Evolutionary conservation across 92 coral and sea anemone genomes (phyloP).

Genomic region (Epizoanthus illoricatus): DNA sequence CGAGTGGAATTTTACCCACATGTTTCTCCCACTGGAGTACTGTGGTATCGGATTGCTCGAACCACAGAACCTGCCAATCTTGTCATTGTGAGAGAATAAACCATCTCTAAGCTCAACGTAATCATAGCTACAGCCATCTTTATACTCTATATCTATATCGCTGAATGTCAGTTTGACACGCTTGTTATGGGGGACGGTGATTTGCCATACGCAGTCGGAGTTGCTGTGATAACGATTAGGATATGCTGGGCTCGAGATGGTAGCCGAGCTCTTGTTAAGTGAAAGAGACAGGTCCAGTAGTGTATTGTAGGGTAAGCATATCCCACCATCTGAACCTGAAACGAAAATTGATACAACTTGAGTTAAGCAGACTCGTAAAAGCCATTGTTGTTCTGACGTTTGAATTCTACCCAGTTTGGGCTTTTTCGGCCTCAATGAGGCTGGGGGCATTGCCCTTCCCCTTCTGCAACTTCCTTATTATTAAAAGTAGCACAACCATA

Average conservation of each 20-base stretch:
- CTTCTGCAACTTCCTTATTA: too few species aligned
- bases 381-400: too few species aligned
- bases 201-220: not conserved
- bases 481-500: too few species aligned
- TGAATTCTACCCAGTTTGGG: too few species aligned
- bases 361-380: too few species aligned
- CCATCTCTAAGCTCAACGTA: slow-evolving; percentile 17
- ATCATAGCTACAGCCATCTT: not conserved
- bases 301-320: not conserved
- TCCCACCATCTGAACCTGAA: not conserved
- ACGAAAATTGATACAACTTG: not conserved
- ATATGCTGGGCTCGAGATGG: not conserved
- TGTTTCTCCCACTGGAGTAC: slow-evolving; percentile 2
- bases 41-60: not conserved
- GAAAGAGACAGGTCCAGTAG: not conserved
- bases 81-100: not conserved
- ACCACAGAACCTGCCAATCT: not conserved
- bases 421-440: too few species aligned
- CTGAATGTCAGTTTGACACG: slow-evolving; percentile 1
- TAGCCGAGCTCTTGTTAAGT: not conserved
- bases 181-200: not conserved
- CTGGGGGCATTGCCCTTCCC: too few species aligned
- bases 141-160: not conserved
- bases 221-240: not conserved
- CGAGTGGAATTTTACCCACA: slow-evolving; percentile 7